phyloP scores from a whole-genome alignment of 2,113 vertebrate species.

The Takifugu bimaculatus region DNA sequence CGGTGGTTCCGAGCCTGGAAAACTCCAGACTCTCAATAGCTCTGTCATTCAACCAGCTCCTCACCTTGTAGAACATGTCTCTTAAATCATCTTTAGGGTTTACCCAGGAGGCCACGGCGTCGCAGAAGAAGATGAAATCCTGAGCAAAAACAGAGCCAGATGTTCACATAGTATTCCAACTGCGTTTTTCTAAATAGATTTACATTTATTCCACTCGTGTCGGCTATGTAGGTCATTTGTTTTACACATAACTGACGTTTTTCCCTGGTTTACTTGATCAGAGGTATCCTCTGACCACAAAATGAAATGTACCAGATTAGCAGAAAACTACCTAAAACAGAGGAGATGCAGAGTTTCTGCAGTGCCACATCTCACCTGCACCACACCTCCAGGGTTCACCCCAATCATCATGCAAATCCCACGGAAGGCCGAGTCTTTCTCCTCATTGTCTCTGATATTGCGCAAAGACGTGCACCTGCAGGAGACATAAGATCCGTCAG shows the following conservation, averaged over 20 bases:
- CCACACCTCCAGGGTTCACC: slow-evolving; percentile 89
- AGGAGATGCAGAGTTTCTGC: no score
- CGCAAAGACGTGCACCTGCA: slow-evolving; percentile 88
- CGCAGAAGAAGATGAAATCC: slow-evolving; percentile 97
- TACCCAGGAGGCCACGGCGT: slow-evolving; percentile 92
- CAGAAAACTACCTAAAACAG: neutral
- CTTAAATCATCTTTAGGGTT: slow-evolving; percentile 90
- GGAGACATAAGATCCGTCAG: neutral
- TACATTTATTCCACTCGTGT: no score
- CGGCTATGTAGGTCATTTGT: no score
- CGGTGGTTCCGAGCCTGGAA: no score
- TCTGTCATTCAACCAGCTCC: neutral
- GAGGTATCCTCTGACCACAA: no score
- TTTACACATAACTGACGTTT: no score
- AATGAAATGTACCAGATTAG: no score
- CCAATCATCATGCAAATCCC: slow-evolving; percentile 97
- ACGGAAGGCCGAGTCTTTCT: slow-evolving; percentile 92
- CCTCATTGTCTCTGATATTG: slow-evolving; percentile 93
- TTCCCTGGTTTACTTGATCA: no score
- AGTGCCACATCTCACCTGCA: slow-evolving; percentile 76
- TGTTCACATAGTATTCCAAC: no score
- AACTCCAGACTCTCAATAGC: no score
- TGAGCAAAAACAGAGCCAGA: slow-evolving; percentile 34
- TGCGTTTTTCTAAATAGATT: no score
- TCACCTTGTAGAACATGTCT: slow-evolving; percentile 96